These are phyloP conservation scores for Palaemon carinicauda DNA, from an alignment of 1,140 invertebrate species.

Conservation along the genomic window DNA sequence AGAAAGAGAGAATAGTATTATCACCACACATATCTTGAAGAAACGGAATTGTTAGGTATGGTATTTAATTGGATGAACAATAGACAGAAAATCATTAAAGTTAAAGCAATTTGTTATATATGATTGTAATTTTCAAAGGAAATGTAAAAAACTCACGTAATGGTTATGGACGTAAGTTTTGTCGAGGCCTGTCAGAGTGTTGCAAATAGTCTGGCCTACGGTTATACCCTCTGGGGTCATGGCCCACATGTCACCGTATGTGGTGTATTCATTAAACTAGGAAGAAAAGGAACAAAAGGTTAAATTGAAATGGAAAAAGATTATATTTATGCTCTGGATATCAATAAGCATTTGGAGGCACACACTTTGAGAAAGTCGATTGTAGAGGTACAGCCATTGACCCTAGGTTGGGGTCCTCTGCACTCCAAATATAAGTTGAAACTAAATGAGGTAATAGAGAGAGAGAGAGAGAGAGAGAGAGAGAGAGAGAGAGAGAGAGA, in stretches of 20 bases:
- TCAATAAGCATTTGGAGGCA: background rate
- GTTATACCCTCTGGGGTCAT: background rate
- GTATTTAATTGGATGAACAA: no score
- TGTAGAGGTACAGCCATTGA: no score
- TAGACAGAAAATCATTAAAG: no score
- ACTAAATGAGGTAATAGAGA: no score
- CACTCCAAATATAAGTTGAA: no score
- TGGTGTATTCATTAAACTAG: background rate
- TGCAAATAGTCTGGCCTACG: background rate
- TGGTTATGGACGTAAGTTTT: background rate
- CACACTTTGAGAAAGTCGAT: no score
- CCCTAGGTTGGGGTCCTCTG: no score
- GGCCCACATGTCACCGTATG: background rate
- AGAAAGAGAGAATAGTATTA: background rate
- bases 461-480: background rate
- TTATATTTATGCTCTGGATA: background rate
- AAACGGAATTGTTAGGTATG: background rate
- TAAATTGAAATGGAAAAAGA: no score
- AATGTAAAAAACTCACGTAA: background rate
- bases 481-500: background rate
- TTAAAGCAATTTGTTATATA: background rate
- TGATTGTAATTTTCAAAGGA: background rate
- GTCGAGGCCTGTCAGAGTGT: background rate
- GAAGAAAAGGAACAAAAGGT: background rate
- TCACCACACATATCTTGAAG: background rate